Percentiles rank a stretch among this genome's conserved stretches.
phyloP scores from a whole-genome alignment of 1,140 invertebrate species.

The Papilio xuthus region DNA sequence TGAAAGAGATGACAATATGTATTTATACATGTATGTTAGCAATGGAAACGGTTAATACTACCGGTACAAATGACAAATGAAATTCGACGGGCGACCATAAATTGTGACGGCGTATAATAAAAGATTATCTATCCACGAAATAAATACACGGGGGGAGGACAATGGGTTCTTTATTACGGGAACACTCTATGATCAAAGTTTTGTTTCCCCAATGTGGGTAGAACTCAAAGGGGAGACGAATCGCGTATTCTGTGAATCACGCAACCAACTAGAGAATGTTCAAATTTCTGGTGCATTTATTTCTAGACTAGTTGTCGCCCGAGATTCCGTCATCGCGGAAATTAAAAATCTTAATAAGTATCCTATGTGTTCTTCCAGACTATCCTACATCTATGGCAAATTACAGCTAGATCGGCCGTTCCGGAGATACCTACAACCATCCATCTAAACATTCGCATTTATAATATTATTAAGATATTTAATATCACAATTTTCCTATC shows the following conservation, averaged over 20 bases:
- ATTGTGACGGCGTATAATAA: constrained; percentile 69
- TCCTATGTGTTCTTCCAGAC: too few relatives aligned
- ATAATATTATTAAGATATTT: too few relatives aligned
- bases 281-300: constrained; percentile 21
- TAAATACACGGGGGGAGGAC: constrained; percentile 68
- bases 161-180: constrained; percentile 70
- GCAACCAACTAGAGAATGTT: constrained; percentile 24
- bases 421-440: too few relatives aligned
- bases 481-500: too few relatives aligned
- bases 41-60: neutral
- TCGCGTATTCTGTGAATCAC: constrained; percentile 36
- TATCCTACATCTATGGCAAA: too few relatives aligned
- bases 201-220: constrained; percentile 48
- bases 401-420: too few relatives aligned
- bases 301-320: too few relatives aligned
- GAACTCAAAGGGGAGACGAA: constrained; percentile 39
- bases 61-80: constrained; percentile 66
- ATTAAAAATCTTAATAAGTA: too few relatives aligned
- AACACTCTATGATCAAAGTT: constrained; percentile 54
- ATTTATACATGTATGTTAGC: constrained; percentile 5
- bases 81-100: constrained; percentile 65
- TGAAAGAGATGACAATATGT: neutral
- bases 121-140: constrained; percentile 73
- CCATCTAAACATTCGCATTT: too few relatives aligned
- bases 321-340: too few relatives aligned